Evolutionary conservation across 2,113 vertebrate species (phyloP).

Genomic region (Bubo blakistoni): DNA sequence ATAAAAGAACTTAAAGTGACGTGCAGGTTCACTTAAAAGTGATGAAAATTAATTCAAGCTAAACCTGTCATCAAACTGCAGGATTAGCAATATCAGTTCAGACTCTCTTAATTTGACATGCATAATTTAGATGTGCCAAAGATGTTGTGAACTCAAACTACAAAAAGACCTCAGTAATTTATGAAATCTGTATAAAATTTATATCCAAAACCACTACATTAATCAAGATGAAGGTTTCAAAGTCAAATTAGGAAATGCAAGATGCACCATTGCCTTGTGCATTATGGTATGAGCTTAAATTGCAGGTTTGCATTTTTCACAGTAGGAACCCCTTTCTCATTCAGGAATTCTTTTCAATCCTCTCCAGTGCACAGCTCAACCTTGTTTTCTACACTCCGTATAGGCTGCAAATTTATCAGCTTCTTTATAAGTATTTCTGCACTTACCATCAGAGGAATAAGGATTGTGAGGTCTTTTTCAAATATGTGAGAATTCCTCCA

Average conservation of each 20-base stretch:
- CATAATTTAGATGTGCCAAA: background rate
- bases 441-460: background rate
- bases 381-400: background rate
- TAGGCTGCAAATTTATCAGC: background rate
- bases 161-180: background rate
- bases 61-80: background rate
- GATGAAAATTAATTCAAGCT: background rate
- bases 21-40: background rate
- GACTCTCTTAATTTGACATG: background rate
- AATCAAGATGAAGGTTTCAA: background rate
- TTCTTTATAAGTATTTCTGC: background rate
- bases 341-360: background rate
- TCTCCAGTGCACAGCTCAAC: background rate
- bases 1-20: background rate
- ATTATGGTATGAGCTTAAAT: background rate
- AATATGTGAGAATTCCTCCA: background rate
- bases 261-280: fast-evolving
- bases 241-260: background rate
- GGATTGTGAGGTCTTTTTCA: background rate
- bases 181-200: background rate
- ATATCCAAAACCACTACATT: background rate
- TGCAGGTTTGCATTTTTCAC: background rate
- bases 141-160: background rate
- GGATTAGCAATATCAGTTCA: background rate
- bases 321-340: background rate